Percentiles rank a stretch among this genome's conserved stretches.
phyloP scores from a whole-genome alignment of 2,888 invertebrate genomes.

The Actias luna region DNA sequence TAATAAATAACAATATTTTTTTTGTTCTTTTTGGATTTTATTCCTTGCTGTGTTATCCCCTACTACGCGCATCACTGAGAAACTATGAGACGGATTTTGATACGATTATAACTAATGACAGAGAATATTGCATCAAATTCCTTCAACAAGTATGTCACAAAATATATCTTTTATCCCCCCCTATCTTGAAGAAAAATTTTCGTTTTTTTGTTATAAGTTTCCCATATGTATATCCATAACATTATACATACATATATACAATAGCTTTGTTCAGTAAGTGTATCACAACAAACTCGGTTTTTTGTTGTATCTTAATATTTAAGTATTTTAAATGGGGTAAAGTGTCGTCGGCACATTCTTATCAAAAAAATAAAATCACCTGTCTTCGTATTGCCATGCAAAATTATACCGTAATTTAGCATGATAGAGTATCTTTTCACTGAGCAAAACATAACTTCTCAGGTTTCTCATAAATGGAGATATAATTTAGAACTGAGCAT shows the following conservation, averaged over 20 bases:
- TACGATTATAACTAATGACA: conserved; percentile 22
- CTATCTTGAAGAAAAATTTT: too few relatives aligned
- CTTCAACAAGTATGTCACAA: too few relatives aligned
- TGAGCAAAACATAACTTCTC: conserved; percentile 35
- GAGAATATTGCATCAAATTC: conserved; percentile 34
- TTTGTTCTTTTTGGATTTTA: too few relatives aligned
- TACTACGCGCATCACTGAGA: too few relatives aligned
- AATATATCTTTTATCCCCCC: too few relatives aligned
- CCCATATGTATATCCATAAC: too few relatives aligned
- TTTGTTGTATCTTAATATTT: conserved; percentile 59
- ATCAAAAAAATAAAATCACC: conserved; percentile 56
- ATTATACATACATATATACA: too few relatives aligned
- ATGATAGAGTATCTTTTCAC: conserved; percentile 36
- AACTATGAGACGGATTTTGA: too few relatives aligned
- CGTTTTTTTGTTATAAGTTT: too few relatives aligned
- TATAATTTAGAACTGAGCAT: conserved; percentile 47
- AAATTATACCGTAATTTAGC: conserved; percentile 34
- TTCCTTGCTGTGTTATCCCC: too few relatives aligned
- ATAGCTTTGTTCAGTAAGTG: neutral
- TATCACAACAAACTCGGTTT: conserved; percentile 57
- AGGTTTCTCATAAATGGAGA: conserved; percentile 56
- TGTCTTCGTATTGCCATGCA: conserved; percentile 28
- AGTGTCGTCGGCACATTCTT: conserved; percentile 51
- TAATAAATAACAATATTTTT: too few relatives aligned
- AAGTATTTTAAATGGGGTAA: conserved; percentile 56